Conservation (phyloP, 2,113 vertebrate species). For the Ginglymostoma cirratum region DNA sequence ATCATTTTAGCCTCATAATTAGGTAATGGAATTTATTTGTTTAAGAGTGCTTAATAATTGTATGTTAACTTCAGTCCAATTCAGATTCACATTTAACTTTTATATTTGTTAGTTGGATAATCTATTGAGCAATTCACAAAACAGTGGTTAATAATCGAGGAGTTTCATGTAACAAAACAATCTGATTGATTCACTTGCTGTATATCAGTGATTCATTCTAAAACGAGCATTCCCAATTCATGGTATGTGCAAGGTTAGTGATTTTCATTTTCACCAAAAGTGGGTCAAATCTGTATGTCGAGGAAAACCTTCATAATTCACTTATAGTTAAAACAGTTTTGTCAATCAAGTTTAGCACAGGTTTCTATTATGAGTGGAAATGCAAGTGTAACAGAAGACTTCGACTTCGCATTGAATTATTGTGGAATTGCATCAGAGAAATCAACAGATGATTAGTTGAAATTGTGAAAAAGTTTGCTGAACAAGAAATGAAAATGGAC, state of each 20-base stretch:
- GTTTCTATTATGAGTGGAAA: background rate
- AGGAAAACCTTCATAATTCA: background rate
- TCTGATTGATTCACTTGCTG: background rate
- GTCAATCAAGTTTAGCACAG: background rate
- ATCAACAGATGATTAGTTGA: background rate
- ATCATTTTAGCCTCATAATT: background rate
- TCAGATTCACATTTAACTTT: background rate
- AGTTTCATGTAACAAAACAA: background rate
- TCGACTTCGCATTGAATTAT: background rate
- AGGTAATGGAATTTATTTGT: background rate
- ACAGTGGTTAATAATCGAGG: background rate
- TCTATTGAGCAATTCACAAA: background rate
- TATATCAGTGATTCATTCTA: background rate
- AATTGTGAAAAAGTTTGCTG: background rate
- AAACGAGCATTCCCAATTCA: background rate
- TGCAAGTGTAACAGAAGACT: background rate
- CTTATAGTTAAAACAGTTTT: background rate
- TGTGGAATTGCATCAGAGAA: background rate
- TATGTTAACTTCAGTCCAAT: background rate
- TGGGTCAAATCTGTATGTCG: background rate
- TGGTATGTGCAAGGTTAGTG: background rate
- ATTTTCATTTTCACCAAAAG: conserved; percentile 7
- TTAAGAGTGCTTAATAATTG: background rate
- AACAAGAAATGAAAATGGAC: background rate
- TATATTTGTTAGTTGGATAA: background rate